These are phyloP conservation scores for Onychostoma macrolepis DNA, from an alignment of 2,113 vertebrate genomes.

Conservation along the genomic window DNA sequence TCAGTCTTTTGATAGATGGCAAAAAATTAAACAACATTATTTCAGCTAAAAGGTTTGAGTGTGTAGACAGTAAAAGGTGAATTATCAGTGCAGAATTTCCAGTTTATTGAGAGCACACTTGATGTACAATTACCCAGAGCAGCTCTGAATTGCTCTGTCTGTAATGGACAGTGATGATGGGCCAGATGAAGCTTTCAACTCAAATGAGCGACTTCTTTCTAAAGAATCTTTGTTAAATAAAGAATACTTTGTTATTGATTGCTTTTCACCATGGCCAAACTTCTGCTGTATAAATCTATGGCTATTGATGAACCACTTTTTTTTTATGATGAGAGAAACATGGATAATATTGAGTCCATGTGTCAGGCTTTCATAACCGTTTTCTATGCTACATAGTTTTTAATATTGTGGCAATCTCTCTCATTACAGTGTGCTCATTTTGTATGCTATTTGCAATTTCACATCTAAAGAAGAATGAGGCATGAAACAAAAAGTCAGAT, in stretches of 20 bases:
- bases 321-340: slow-evolving; percentile 8
- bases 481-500: neutral
- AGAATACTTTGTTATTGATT: slow-evolving; percentile 19
- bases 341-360: neutral
- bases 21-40: neutral
- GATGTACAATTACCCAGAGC: slow-evolving; percentile 26
- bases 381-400: neutral
- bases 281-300: neutral
- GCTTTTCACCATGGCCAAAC: neutral
- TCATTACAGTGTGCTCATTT: neutral
- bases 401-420: slow-evolving; percentile 19
- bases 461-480: neutral
- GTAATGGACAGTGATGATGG: slow-evolving; percentile 45
- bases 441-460: slow-evolving; percentile 14
- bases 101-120: slow-evolving; percentile 18
- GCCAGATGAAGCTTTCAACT: slow-evolving; percentile 1
- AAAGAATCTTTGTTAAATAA: slow-evolving; percentile 14
- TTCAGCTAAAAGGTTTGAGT: neutral
- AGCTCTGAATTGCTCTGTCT: slow-evolving; percentile 7
- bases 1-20: neutral
- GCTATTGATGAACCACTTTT: neutral
- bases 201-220: slow-evolving; percentile 27
- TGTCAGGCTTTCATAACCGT: neutral
- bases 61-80: neutral
- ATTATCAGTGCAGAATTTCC: neutral